phyloP scores from a whole-genome alignment of 2,113 vertebrate species.

The Notiomystis cincta region DNA sequence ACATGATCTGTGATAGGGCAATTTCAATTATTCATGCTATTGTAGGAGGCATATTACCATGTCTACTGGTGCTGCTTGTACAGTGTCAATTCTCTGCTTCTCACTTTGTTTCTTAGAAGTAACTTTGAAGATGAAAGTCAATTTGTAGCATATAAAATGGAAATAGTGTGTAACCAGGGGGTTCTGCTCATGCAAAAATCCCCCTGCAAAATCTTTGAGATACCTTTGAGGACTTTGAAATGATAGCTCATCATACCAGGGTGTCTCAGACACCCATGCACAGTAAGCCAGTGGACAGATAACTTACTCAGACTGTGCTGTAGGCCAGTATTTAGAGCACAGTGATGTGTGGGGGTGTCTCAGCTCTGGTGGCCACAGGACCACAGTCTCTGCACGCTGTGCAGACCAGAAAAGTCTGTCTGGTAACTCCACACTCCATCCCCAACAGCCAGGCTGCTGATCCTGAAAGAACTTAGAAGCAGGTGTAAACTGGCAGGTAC shows the following conservation, averaged over 20 bases:
- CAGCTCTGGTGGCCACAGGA: neutral
- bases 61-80: neutral
- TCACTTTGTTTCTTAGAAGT: neutral
- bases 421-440: neutral
- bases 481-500: neutral
- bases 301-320: neutral
- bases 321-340: neutral
- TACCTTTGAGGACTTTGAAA: neutral
- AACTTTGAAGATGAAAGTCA: neutral
- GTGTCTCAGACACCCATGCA: neutral
- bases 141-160: neutral
- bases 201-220: neutral
- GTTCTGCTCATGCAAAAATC: neutral
- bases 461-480: neutral
- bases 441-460: neutral
- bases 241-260: neutral
- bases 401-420: neutral
- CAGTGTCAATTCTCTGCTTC: neutral
- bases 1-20: neutral
- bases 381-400: neutral
- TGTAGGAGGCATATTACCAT: neutral
- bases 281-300: neutral
- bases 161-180: neutral
- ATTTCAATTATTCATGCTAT: constrained; percentile 51
- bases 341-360: neutral